Conservation (phyloP, 2,113 vertebrate genomes). For the Python bivittatus region DNA sequence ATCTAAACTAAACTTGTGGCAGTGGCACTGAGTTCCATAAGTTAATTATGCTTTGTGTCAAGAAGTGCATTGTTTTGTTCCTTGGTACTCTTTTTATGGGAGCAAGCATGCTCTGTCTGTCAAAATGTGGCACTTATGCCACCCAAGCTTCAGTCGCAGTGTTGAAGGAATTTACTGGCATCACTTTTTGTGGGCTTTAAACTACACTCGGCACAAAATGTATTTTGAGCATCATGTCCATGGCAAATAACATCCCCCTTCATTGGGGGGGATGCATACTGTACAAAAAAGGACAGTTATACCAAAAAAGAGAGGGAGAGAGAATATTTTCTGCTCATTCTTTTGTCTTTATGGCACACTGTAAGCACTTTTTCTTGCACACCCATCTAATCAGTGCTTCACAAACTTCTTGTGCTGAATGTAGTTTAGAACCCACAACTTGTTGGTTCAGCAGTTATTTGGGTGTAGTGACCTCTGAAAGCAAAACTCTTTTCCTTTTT, state of each 20-base stretch:
- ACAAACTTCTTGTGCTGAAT: neutral
- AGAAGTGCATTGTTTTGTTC: neutral
- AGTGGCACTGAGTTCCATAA: neutral
- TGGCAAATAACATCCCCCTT: neutral
- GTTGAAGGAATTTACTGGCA: neutral
- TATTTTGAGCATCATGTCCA: neutral
- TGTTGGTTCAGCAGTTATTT: neutral
- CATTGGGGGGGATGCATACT: neutral
- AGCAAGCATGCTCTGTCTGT: neutral
- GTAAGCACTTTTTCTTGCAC: neutral
- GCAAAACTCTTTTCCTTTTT: neutral
- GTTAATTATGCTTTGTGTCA: neutral
- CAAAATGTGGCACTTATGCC: neutral
- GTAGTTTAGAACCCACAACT: neutral
- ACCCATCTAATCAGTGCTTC: neutral
- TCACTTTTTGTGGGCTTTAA: neutral
- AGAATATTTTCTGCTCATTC: neutral
- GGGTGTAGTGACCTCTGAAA: neutral
- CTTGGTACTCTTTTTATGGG: neutral
- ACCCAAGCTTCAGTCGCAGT: neutral
- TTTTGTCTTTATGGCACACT: too few relatives aligned
- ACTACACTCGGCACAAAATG: neutral
- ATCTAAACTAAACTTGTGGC: neutral
- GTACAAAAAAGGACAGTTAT: neutral
- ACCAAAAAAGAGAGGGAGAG: neutral